A percentile compares a stretch with the other conserved stretches of the same genome.
Conservation (phyloP, 2,888 invertebrate genomes). For the Harpalus rubripes region DNA sequence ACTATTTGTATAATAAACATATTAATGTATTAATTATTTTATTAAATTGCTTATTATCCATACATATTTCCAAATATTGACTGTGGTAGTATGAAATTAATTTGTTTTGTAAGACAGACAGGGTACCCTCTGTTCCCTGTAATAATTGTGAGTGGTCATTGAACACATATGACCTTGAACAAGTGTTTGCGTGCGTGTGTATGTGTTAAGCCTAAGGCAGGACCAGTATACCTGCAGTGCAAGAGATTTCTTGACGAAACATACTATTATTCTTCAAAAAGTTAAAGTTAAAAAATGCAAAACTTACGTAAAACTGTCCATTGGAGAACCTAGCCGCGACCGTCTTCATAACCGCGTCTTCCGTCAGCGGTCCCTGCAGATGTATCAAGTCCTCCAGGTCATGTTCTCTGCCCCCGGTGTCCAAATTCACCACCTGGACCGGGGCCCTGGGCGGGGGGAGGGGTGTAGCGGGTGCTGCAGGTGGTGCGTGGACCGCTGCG, state of each 20-base stretch:
- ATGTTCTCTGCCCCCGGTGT: conserved; percentile 69
- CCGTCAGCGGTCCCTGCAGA: conserved; percentile 94
- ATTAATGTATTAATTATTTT: too few species aligned
- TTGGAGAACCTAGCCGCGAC: conserved; percentile 93
- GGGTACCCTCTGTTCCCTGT: neutral
- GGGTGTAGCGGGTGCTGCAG: conserved; percentile 77
- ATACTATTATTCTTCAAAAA: too few species aligned
- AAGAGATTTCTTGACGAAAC: neutral
- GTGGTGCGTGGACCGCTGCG: conserved; percentile 67
- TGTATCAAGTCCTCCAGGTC: conserved; percentile 95
- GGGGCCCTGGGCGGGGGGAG: conserved; percentile 75
- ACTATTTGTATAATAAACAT: too few species aligned
- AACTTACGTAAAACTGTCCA: conserved; percentile 93
- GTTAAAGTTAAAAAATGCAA: too few species aligned
- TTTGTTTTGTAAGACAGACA: neutral
- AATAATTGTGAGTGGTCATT: conserved; percentile 35
- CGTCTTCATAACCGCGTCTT: conserved; percentile 95
- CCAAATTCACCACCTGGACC: conserved; percentile 6
- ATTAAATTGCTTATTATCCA: too few species aligned
- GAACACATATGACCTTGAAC: conserved; percentile 50
- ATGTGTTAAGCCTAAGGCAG: conserved; percentile 5
- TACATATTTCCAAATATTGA: too few species aligned
- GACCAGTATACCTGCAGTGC: conserved; percentile 8
- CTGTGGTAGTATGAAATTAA: too few species aligned
- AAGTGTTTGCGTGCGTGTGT: neutral